Base-by-base conservation (phyloP, 2,113 vertebrate species). In the Microtus pennsylvanicus region DNA sequence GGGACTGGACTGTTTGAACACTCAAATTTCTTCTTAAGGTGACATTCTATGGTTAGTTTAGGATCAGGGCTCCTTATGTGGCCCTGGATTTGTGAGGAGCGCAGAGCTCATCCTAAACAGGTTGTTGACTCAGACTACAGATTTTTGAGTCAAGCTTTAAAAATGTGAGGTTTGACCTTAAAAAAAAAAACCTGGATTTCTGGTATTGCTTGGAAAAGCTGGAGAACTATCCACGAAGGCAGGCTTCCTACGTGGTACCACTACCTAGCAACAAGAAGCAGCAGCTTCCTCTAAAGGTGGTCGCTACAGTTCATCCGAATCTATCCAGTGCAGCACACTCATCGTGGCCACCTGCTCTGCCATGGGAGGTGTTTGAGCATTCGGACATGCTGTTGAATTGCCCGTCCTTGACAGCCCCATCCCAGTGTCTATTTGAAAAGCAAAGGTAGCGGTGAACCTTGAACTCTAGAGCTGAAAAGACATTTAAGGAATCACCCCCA, bases 301-400 rank as follows among this genome's bases (percentile, higher is more conserved):
- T 19, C 30, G 4, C 7, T 28, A 0, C 17, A 0, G 11, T 8
- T 10, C 3, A 2, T 22, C 14, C 4, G 1, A 5, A 17, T 78
- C 80, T 52, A 0, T 12, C n/a, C 47, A 88, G 63, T 38, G 30
- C 11, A 3, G 3, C 4, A 24, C n/a, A 30, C 50, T 45, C 76
- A 5, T 13, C 58, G 30, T 38, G 45, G 28, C 22, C 19, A n/a
- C 19, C 85, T 38, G 7, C 14, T 52, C 26, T 52, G 78, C 28
- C 33, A 35, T 38, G 16, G 52, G 17, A 58, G 7, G 22, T 4
- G 2, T 17, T 35, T 30, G 42, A 35, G 28, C 1, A 24, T 92
- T 52, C 26, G 50, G 42, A 65, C 35, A n/a, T 30, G n/a, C 33
- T 47, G 42, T 45, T 92, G 24, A 94, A 30, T 16, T 17, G 33